Base-by-base conservation (phyloP, 2,888 invertebrate genomes). In the Idaea straminata region DNA sequence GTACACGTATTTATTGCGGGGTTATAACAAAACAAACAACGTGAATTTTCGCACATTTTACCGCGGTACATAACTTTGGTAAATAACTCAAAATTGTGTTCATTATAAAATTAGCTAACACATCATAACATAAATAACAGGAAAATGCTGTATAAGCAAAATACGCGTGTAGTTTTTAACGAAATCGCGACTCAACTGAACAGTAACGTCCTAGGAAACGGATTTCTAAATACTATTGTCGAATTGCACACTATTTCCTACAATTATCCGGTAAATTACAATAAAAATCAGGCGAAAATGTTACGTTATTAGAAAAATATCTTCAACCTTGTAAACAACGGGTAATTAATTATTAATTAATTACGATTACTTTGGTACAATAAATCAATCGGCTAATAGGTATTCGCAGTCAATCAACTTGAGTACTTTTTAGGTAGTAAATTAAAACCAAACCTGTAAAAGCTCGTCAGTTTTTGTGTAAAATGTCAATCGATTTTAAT, bases 141-240 rank as follows among this genome's bases (percentile, higher is more conserved):
- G 5, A 47, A 59, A 64, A 61, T 62, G 65, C 66, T 63, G 62
- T 61, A 57, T 57, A 4, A 63, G 35, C 15, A 62, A 62, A 59
- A 35, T 58, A 67, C 65, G 65, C 78, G 79, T 78, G 74, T 74
- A 73, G 36, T 68, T 65, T 64, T 71, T 66, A 66, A 64, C 70
- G 71, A 65, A 67, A 64, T 67, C 74, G 66, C 69, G 68, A 72
- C 63, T 64, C 58, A 64, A 82, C 83, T 75, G 70, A 59, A 59
- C 34, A 59, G 61, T 74, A 72, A 68, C 68, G 68, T 65, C 63
- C 68, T 67, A 74, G 73, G 70, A 77, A 73, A 77, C 66, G 57
- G 77, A 79, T 83, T 83, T 79, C 81, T 78, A 80, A 81, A 80
- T 72, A 65, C 69, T 69, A 75, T 73, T 74, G 73, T 77, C 73